Evolutionary conservation across 1,140 invertebrate species (phyloP).

Genomic region (Drosophila insularis): DNA sequence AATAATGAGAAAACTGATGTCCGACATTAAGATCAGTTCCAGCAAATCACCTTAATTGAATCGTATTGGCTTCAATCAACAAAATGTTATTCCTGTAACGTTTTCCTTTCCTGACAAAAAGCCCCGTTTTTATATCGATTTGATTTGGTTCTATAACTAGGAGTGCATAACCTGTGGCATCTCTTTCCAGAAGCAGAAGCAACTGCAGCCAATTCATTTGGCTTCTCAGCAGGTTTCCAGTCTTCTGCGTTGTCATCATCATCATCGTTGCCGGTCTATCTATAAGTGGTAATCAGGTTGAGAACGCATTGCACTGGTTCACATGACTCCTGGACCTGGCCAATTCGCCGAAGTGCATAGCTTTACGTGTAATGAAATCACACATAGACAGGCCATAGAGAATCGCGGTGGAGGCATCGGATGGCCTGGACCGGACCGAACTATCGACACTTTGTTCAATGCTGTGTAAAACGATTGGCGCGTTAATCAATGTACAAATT

Average conservation of each 20-base stretch:
- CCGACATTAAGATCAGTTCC: not conserved
- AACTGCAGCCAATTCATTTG: slow-evolving; percentile 70
- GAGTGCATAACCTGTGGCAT: slow-evolving; percentile 11
- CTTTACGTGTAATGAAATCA: slow-evolving; percentile 76
- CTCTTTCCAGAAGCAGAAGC: slow-evolving; percentile 18
- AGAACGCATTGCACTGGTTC: slow-evolving; percentile 57
- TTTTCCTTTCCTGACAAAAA: slow-evolving; percentile 5
- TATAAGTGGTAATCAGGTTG: slow-evolving; percentile 74
- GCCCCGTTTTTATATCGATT: slow-evolving; percentile 1
- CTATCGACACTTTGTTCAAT: slow-evolving; percentile 74
- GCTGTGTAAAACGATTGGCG: slow-evolving; percentile 80
- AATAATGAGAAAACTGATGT: not conserved
- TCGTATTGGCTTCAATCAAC: slow-evolving; percentile 3
- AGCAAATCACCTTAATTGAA: not conserved
- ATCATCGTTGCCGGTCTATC: slow-evolving; percentile 45
- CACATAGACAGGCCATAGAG: slow-evolving; percentile 51
- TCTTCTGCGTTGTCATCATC: slow-evolving; percentile 5
- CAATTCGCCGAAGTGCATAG: slow-evolving; percentile 53
- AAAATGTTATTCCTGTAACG: not conserved
- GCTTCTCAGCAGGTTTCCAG: slow-evolving; percentile 71
- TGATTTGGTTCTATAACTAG: not conserved
- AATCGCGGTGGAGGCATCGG: slow-evolving; percentile 11
- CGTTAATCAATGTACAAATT: slow-evolving; percentile 81
- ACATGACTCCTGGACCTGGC: slow-evolving; percentile 55
- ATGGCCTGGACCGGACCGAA: slow-evolving; percentile 12